These are phyloP conservation scores for Drosophila guanche DNA, from an alignment of 1,140 invertebrate genomes.

Conservation along the genomic window DNA sequence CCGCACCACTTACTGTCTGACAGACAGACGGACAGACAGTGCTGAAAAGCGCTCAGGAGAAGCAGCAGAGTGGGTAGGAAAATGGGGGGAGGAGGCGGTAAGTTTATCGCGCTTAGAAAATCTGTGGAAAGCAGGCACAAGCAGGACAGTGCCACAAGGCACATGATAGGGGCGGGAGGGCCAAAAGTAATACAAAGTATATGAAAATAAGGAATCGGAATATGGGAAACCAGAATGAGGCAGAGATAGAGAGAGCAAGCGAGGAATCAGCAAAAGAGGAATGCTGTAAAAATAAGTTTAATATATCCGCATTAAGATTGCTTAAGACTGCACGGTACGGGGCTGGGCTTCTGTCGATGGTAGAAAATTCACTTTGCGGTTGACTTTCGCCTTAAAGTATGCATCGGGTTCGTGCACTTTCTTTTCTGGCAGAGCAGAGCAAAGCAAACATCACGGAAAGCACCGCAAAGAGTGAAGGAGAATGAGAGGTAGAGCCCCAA, in stretches of 20 bases:
- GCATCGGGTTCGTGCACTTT: slow-evolving; percentile 46
- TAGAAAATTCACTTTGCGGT: slow-evolving; percentile 71
- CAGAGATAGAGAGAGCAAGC: neutral
- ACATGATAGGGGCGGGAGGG: slow-evolving; percentile 16
- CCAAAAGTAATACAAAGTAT: slow-evolving; percentile 55
- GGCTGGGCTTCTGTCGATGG: slow-evolving; percentile 56
- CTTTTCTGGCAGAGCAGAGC: slow-evolving; percentile 26
- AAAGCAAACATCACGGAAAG: slow-evolving; percentile 57
- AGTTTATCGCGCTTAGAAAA: slow-evolving; percentile 73
- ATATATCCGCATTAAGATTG: slow-evolving; percentile 80
- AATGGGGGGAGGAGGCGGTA: slow-evolving; percentile 11
- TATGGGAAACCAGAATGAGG: slow-evolving; percentile 16
- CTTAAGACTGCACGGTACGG: slow-evolving; percentile 15
- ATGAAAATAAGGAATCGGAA: slow-evolving; percentile 64
- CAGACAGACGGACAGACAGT: slow-evolving; percentile 34
- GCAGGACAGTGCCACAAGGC: slow-evolving; percentile 50
- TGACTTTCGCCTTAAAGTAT: slow-evolving; percentile 62
- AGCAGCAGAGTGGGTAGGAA: neutral
- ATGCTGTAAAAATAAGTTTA: slow-evolving; percentile 79
- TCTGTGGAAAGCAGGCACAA: slow-evolving; percentile 42
- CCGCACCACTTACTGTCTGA: slow-evolving; percentile 28
- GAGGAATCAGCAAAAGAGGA: slow-evolving; percentile 21
- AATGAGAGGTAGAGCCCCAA: slow-evolving; percentile 8
- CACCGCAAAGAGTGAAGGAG: slow-evolving; percentile 13
- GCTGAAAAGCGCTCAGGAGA: slow-evolving; percentile 56